A percentile compares a stretch with the other conserved stretches of the same genome.
phyloP scores from a whole-genome alignment of 2,113 vertebrate genomes.

The Mesembrinibis cayennensis region DNA sequence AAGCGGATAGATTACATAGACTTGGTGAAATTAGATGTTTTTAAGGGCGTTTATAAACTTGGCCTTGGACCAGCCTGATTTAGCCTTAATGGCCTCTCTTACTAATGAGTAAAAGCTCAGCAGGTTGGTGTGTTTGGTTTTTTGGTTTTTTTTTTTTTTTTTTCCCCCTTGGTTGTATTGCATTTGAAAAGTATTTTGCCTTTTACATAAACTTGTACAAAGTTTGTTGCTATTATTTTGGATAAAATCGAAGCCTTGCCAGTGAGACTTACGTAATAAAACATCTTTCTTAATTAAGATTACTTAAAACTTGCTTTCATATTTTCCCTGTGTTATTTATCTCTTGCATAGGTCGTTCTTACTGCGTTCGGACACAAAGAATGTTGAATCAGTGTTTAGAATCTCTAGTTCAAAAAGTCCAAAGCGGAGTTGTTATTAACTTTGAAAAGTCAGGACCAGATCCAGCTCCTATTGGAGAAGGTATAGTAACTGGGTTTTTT shows the following conservation, averaged over 20 bases:
- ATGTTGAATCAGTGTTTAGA: slow-evolving; percentile 87
- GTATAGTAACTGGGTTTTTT: slow-evolving; percentile 36
- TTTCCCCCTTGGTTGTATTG: not conserved
- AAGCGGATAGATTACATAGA: not conserved
- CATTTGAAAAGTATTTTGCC: not conserved
- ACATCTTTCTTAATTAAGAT: not conserved
- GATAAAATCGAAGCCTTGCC: not conserved
- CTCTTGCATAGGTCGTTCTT: slow-evolving; percentile 76
- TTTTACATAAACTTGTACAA: not conserved
- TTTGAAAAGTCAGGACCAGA: slow-evolving; percentile 85
- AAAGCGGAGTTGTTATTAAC: slow-evolving; percentile 85
- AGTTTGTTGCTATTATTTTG: not conserved
- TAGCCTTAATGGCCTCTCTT: not conserved
- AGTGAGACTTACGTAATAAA: not conserved
- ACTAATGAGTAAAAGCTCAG: not conserved
- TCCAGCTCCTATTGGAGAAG: slow-evolving; percentile 78
- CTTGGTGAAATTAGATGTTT: not conserved
- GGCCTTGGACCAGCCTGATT: not conserved
- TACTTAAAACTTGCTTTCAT: not conserved
- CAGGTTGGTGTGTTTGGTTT: not conserved
- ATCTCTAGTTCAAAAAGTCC: slow-evolving; percentile 84
- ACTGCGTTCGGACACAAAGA: slow-evolving; percentile 82
- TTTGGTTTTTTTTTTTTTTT: not conserved
- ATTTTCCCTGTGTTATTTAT: not conserved
- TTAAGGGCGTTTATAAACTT: not conserved